These are phyloP conservation scores for Merops nubicus DNA, from an alignment of 2,113 vertebrate species.

Conservation along the genomic window DNA sequence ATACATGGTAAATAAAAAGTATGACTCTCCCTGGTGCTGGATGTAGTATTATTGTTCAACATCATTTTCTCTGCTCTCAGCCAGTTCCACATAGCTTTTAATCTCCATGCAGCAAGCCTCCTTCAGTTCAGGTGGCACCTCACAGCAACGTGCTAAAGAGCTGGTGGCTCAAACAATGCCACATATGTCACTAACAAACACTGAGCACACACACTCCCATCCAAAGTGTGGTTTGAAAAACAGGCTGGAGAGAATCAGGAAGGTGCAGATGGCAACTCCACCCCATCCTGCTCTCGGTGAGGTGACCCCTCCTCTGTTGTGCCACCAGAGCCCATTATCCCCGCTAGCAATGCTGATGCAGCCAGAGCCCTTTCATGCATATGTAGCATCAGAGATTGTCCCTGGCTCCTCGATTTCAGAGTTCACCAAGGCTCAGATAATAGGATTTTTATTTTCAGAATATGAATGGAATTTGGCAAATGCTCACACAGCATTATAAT, in stretches of 20 bases:
- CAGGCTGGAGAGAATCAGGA: neutral
- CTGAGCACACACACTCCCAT: neutral
- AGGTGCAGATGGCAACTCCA: constrained; percentile 21
- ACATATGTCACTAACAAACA: constrained; percentile 33
- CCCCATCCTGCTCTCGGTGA: neutral
- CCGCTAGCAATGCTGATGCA: neutral
- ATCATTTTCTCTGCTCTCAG: neutral
- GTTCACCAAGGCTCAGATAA: neutral
- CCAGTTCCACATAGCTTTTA: neutral
- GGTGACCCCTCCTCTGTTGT: neutral
- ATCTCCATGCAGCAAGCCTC: neutral
- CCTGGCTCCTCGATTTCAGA: neutral
- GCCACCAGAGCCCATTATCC: neutral
- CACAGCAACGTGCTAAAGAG: neutral
- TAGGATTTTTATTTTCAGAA: neutral
- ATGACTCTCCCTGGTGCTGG: neutral
- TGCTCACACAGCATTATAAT: neutral
- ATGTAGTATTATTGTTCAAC: neutral
- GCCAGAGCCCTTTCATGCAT: neutral
- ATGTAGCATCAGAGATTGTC: neutral
- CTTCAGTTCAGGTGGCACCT: neutral
- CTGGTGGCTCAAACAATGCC: neutral
- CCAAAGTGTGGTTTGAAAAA: neutral
- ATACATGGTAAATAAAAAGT: neutral
- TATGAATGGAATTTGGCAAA: neutral